Evolutionary conservation across 2,888 invertebrate species (phyloP).

Genomic region (Rhaphigaster nebulosa): DNA sequence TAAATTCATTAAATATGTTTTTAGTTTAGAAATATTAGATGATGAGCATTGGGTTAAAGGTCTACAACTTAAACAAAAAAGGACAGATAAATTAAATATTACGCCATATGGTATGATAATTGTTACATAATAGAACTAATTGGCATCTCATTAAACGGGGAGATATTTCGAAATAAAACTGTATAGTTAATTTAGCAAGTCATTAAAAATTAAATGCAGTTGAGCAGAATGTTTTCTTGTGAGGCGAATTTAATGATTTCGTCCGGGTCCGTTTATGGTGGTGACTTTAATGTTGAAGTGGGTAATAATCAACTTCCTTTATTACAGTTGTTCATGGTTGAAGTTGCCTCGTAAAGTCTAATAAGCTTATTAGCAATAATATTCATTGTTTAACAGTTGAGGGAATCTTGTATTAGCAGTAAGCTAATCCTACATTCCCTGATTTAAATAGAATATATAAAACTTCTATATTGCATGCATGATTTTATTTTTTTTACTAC

Average conservation of each 20-base stretch:
- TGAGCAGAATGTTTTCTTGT: not conserved
- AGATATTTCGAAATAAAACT: not conserved
- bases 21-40: no score
- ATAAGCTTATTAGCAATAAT: conserved; percentile 21
- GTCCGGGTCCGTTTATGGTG: not conserved
- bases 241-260: not conserved
- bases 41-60: no score
- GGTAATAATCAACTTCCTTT: conserved; percentile 37
- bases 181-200: not conserved
- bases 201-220: not conserved
- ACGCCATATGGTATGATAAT: not conserved
- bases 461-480: no score
- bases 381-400: conserved; percentile 39
- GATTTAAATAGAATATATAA: not conserved
- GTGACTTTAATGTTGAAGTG: conserved; percentile 26
- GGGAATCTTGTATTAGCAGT: not conserved
- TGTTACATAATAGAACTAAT: not conserved
- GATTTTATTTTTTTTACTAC: no score
- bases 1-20: no score
- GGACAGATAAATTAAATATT: no score
- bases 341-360: conserved; percentile 43
- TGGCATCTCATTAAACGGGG: not conserved
- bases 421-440: not conserved
- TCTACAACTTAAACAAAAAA: no score
- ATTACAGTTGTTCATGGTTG: conserved; percentile 36